Evolutionary conservation across 35 echinoderm and acorn worm species (phyloP).

Genomic region (Nesometra sesokonis): DNA sequence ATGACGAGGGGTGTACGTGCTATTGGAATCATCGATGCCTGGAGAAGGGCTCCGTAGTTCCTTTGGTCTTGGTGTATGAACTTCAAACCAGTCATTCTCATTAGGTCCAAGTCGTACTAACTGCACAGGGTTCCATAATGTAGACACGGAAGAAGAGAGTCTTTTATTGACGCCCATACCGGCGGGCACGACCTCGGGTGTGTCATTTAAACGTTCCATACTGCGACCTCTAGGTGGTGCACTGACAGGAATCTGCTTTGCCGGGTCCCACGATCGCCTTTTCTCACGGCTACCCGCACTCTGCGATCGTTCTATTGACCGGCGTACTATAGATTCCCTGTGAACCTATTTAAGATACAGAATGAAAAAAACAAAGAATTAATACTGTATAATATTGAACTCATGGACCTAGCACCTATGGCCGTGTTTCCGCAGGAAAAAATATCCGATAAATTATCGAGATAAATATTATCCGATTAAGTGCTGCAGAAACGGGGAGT

Average conservation of each 20-base stretch:
- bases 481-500: too few species aligned
- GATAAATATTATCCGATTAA: too few species aligned
- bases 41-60: constrained; percentile 16
- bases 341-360: constrained; percentile 17
- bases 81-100: constrained; percentile 57
- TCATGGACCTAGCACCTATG: too few species aligned
- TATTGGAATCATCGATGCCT: constrained; percentile 25
- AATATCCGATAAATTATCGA: too few species aligned
- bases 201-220: constrained; percentile 33
- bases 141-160: constrained; percentile 46
- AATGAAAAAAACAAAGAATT: not conserved
- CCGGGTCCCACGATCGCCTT: constrained; percentile 45
- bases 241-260: constrained; percentile 18
- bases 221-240: constrained; percentile 39
- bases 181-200: not conserved
- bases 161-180: constrained; percentile 28
- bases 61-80: constrained; percentile 38
- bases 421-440: too few species aligned
- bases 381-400: too few species aligned
- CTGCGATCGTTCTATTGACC: constrained; percentile 36
- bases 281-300: constrained; percentile 11
- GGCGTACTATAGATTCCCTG: constrained; percentile 38
- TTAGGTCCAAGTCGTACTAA: constrained; percentile 64
- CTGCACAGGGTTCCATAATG: constrained; percentile 34
- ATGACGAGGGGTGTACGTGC: constrained; percentile 32